phyloP scores from a whole-genome alignment of 2,888 invertebrate species.

The Aspidiotus destructor region DNA sequence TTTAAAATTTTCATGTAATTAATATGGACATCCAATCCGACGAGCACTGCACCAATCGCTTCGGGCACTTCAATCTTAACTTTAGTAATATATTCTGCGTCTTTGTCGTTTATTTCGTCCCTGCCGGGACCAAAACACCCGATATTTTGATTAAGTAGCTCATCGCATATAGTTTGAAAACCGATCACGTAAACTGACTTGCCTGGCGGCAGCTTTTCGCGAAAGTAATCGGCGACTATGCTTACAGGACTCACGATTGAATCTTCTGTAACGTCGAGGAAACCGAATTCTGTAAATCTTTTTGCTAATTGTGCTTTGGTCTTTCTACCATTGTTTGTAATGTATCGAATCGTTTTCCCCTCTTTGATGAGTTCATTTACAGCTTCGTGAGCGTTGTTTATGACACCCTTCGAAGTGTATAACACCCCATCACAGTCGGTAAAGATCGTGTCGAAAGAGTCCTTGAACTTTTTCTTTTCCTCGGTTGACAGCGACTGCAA shows the following conservation, averaged over 20 bases:
- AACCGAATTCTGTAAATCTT: conserved; percentile 50
- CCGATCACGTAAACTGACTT: conserved; percentile 79
- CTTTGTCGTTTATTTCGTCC: conserved; percentile 47
- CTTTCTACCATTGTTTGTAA: conserved; percentile 60
- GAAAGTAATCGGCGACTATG: conserved; percentile 66
- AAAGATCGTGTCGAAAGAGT: conserved; percentile 48
- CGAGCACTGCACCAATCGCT: conserved; percentile 84
- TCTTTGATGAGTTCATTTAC: conserved; percentile 45
- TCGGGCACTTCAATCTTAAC: conserved; percentile 49
- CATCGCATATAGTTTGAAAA: conserved; percentile 66
- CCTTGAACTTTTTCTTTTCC: conserved; percentile 40
- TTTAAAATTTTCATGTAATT: conserved; percentile 84
- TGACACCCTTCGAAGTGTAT: conserved; percentile 47
- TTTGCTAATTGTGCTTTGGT: conserved; percentile 49
- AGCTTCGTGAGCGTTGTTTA: conserved; percentile 46
- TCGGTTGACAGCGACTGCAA: conserved; percentile 34
- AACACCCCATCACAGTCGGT: conserved; percentile 54
- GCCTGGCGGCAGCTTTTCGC: conserved; percentile 60
- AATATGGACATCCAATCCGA: conserved; percentile 89
- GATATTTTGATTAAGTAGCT: conserved; percentile 72
- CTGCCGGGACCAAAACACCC: conserved; percentile 63
- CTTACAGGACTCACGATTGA: conserved; percentile 36
- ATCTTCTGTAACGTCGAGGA: conserved; percentile 42
- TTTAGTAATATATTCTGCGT: conserved; percentile 47
- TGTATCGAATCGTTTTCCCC: conserved; percentile 54